These are phyloP conservation scores for Orussus abietinus DNA, from an alignment of 1,140 invertebrate species.

Conservation along the genomic window DNA sequence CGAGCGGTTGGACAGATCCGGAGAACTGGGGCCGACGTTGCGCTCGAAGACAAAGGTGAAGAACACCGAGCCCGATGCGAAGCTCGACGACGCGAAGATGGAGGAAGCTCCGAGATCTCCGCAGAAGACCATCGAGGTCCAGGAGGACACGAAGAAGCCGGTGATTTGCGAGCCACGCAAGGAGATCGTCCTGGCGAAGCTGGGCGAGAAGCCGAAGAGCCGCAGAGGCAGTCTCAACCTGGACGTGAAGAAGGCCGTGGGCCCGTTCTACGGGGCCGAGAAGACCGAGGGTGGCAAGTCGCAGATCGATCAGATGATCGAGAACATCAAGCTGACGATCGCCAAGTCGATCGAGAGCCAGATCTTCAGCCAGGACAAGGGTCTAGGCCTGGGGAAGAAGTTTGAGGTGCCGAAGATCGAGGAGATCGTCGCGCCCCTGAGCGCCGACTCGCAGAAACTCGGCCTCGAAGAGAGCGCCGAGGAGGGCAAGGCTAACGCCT, in stretches of 20 bases:
- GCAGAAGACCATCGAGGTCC: constrained; percentile 8
- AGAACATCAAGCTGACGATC: constrained; percentile 45
- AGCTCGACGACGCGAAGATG: constrained; percentile 22
- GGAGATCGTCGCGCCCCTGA: constrained; percentile 42
- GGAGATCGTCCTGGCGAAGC: constrained; percentile 34
- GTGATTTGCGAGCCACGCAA: constrained; percentile 26
- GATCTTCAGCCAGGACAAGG: constrained; percentile 38
- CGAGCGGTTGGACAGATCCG: constrained; percentile 28
- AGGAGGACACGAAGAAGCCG: constrained; percentile 23
- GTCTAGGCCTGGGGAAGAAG: constrained; percentile 34
- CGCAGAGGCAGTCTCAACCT: constrained; percentile 46
- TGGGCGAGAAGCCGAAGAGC: constrained; percentile 33
- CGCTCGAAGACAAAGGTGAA: constrained; percentile 50
- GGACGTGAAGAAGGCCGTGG: constrained; percentile 43
- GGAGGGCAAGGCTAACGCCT: constrained; percentile 34
- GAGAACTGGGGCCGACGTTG: constrained; percentile 39
- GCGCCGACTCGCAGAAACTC: constrained; percentile 37
- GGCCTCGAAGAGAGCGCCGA: constrained; percentile 34
- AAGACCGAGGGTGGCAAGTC: constrained; percentile 36
- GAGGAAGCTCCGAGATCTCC: constrained; percentile 14
- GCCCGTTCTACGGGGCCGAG: constrained; percentile 32
- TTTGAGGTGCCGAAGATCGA: constrained; percentile 45
- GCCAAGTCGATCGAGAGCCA: constrained; percentile 46
- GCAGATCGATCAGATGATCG: constrained; percentile 49
- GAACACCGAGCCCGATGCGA: constrained; percentile 24